A percentile compares a stretch with the other conserved stretches of the same genome.
Evolutionary conservation across 2,113 vertebrate species (phyloP).

Genomic region (Carassius auratus): DNA sequence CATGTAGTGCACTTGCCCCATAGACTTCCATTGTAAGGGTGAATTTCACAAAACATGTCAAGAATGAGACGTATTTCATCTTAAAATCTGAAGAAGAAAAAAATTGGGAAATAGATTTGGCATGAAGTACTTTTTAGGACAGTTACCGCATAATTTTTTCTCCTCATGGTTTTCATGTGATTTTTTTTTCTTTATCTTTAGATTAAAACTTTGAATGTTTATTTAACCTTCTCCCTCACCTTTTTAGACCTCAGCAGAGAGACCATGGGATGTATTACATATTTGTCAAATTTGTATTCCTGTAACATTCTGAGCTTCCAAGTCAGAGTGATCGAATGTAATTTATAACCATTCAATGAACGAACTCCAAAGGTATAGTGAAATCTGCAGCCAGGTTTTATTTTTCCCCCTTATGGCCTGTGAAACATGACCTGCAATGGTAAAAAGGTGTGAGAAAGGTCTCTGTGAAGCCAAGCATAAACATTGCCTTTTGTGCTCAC

Average conservation of each 20-base stretch:
- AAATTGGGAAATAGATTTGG: no score
- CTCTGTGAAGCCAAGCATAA: not conserved
- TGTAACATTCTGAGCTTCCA: not conserved
- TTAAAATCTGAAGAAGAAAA: not conserved
- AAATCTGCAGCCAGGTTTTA: constrained; percentile 26
- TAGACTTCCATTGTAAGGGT: not conserved
- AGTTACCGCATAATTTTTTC: not conserved
- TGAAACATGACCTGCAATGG: constrained; percentile 18
- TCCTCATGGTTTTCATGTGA: not conserved
- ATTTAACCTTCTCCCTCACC: not conserved
- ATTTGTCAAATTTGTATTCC: not conserved
- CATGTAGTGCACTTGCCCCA: not conserved
- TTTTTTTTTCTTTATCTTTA: not conserved
- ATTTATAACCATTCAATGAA: constrained; percentile 8
- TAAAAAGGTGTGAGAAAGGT: constrained; percentile 31
- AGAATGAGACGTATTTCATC: not conserved
- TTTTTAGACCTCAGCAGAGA: not conserved
- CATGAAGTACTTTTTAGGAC: no score
- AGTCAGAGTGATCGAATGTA: not conserved
- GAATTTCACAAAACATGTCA: not conserved
- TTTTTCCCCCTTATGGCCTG: constrained; percentile 5
- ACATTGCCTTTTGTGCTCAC: not conserved
- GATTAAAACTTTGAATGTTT: not conserved
- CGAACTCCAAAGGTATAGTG: constrained; percentile 19
- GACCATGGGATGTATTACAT: not conserved